A percentile compares a stretch with the other conserved stretches of the same genome.
phyloP scores from a whole-genome alignment of 1,140 invertebrate species.

The Drosophila kanapiae region DNA sequence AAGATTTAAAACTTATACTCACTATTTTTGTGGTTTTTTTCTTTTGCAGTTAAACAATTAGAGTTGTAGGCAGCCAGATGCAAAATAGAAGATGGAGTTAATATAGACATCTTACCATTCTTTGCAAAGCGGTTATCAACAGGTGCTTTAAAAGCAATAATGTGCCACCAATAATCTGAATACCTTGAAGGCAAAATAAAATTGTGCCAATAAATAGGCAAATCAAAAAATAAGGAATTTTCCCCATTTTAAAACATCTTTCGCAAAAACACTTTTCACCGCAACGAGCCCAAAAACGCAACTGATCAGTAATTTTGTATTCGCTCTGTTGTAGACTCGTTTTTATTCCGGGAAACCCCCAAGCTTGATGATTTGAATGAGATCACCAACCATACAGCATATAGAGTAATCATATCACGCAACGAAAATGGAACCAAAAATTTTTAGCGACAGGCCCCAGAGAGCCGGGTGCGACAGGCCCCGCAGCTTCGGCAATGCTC shows the following conservation, averaged over 20 bases:
- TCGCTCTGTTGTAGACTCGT: not conserved
- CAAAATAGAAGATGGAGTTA: not conserved
- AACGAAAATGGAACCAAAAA: too few relatives aligned
- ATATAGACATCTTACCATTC: not conserved
- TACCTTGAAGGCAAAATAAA: too few relatives aligned
- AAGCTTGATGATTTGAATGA: constrained; percentile 14
- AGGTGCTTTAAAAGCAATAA: not conserved
- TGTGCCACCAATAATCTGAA: too few relatives aligned
- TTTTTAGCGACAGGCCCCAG: too few relatives aligned
- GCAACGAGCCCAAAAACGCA: constrained; percentile 1
- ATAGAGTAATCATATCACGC: too few relatives aligned
- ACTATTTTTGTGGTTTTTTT: not conserved
- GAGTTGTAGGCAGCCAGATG: not conserved
- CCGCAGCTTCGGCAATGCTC: too few relatives aligned
- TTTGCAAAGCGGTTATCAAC: not conserved
- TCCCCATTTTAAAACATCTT: too few relatives aligned
- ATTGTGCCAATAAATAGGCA: too few relatives aligned
- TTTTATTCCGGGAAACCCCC: constrained; percentile 3
- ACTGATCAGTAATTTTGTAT: constrained; percentile 14
- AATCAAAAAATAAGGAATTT: too few relatives aligned
- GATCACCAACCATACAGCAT: too few relatives aligned
- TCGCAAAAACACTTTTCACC: constrained; percentile 21
- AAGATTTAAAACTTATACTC: not conserved
- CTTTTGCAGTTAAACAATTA: not conserved
- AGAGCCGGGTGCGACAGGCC: too few relatives aligned